Base-by-base conservation (phyloP, 1,140 invertebrate species). In the Andrena cerasifolii region DNA sequence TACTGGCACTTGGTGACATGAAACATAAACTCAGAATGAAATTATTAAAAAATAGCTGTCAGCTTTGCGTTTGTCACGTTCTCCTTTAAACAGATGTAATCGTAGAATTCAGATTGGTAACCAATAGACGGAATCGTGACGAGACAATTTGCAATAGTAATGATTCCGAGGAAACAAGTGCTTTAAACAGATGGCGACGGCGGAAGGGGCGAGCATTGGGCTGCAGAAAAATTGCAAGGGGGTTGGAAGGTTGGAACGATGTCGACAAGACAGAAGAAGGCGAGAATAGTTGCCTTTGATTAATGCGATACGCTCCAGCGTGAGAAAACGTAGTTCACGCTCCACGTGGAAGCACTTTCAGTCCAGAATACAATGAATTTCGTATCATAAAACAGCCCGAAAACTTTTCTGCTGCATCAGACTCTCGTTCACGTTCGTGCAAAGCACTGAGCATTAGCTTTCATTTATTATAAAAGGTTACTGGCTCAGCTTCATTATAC, bases 221-320 rank as follows among this genome's bases (percentile, higher is more conserved):
- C 21, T 24, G 53, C 10, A 47, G 63, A 76, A 76, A 67, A 66
- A 76, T 76, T 58, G 63, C 53, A 36, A 58, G 16, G 26, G 28
- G 36, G 31, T 62, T 43, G 36, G 65, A 82, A 84, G 36, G 31
- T 62, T 43, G 36, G 65, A 82, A 84, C 59, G 45, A 71, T 43
- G 63, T 45, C 51, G 72, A 58, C 73, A 78, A 67, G 43, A 76
- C 49, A 54, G 36, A 70, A 47, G 54, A 67, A 63, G 65, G 66
- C 53, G 71, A 72, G 78, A 70, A 78, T 84, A 72, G 68, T 83
- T 76, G 65, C 49, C 76, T 73, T 83, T 85, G 83, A 85, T 85
- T 85, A 85, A 85, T 85, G 83, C 74, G 63, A 54, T 67, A 31
- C 43, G 45, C 33, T 53, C 12, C 68, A 68, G n/a, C 66, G 61